A percentile compares a stretch with the other conserved stretches of the same genome.
Conservation (phyloP, 2,888 invertebrate genomes). For the Drosophila neotestacea region DNA sequence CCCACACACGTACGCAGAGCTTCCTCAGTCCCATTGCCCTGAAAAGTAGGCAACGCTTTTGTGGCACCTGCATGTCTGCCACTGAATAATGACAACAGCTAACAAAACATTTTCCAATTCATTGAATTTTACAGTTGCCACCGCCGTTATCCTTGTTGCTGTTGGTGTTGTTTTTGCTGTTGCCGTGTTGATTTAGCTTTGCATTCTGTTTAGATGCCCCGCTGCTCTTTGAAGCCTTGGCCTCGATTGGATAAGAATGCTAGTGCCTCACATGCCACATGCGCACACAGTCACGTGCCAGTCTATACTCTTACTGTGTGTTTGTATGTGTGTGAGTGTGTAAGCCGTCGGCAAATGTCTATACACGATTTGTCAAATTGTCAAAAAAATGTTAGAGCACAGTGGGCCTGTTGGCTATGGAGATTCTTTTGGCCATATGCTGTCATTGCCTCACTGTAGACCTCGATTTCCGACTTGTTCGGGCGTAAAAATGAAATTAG, state of each 20-base stretch:
- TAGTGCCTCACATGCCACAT: conserved; percentile 28
- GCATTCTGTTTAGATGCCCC: conserved; percentile 51
- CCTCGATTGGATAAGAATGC: conserved; percentile 56
- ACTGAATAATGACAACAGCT: conserved; percentile 74
- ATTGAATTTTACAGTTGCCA: conserved; percentile 80
- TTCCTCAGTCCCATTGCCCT: neutral
- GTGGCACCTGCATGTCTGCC: conserved; percentile 66
- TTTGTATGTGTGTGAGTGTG: conserved; percentile 37
- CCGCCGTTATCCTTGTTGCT: conserved; percentile 43
- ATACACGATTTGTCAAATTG: conserved; percentile 79
- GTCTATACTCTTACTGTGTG: conserved; percentile 8
- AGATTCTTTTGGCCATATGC: conserved; percentile 46
- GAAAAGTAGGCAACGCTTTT: conserved; percentile 49
- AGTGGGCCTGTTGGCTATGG: conserved; percentile 37
- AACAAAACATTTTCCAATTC: conserved; percentile 82
- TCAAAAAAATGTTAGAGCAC: conserved; percentile 47
- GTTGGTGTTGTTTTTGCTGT: conserved; percentile 18
- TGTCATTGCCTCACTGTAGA: conserved; percentile 48
- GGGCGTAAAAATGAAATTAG: conserved; percentile 80
- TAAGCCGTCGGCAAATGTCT: conserved; percentile 75
- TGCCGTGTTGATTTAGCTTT: conserved; percentile 61
- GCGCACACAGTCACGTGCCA: conserved; percentile 61
- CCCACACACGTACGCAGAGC: neutral
- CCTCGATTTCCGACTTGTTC: conserved; percentile 55
- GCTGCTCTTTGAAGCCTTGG: conserved; percentile 63